These are phyloP conservation scores for Mythimna vitellina DNA, from an alignment of 2,888 invertebrate species.

Conservation along the genomic window DNA sequence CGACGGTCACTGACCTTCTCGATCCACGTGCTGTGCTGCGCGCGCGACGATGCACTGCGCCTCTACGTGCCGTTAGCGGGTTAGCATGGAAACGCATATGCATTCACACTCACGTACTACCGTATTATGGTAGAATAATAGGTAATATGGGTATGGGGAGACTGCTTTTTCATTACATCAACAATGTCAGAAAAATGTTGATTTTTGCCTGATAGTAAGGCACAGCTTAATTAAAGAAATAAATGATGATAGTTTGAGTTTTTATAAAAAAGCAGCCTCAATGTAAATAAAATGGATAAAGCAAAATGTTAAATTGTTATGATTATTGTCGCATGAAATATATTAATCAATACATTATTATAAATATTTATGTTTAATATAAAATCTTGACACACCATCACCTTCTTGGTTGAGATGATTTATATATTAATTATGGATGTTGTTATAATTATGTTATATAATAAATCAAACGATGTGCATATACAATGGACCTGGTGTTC, in stretches of 20 bases:
- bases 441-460: slow-evolving; percentile 36
- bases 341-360: slow-evolving; percentile 49
- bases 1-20: slow-evolving; percentile 93
- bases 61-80: slow-evolving; percentile 90
- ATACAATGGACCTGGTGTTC: slow-evolving; percentile 62
- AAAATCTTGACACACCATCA: slow-evolving; percentile 67
- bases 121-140: slow-evolving; percentile 63
- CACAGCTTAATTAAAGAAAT: no score
- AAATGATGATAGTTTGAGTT: background rate
- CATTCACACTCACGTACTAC: slow-evolving; percentile 86
- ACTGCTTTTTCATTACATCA: slow-evolving; percentile 47
- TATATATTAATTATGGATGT: slow-evolving; percentile 52
- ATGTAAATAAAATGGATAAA: slow-evolving; percentile 69
- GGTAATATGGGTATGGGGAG: slow-evolving; percentile 61
- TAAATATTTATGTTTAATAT: slow-evolving; percentile 31
- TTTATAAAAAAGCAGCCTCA: slow-evolving; percentile 59
- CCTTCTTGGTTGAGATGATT: slow-evolving; percentile 68
- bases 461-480: slow-evolving; percentile 63
- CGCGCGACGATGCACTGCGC: slow-evolving; percentile 87
- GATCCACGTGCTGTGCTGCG: slow-evolving; percentile 94
- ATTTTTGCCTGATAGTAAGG: background rate
- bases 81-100: slow-evolving; percentile 90
- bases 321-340: slow-evolving; percentile 66
- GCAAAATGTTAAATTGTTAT: slow-evolving; percentile 75
- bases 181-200: background rate